These are phyloP conservation scores for Aspidapion aeneum DNA, from an alignment of 2,888 invertebrate species.

Conservation along the genomic window DNA sequence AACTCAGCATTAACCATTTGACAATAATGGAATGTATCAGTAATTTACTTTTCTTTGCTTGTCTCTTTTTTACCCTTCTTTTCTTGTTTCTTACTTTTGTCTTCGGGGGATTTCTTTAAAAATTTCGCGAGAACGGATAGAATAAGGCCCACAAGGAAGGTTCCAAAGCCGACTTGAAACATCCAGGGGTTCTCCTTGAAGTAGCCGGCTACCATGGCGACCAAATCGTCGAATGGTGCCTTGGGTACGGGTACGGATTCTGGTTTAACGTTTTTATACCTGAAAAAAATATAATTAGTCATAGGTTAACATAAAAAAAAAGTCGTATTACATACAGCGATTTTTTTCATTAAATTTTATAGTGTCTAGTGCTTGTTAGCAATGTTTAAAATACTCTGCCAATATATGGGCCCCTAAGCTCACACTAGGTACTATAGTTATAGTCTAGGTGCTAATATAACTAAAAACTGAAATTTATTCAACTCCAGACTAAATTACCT, in stretches of 20 bases:
- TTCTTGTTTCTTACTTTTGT: conserved; percentile 25
- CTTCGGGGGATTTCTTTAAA: conserved; percentile 22
- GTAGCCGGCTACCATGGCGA: conserved; percentile 53
- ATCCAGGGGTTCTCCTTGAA: conserved; percentile 55
- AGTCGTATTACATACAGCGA: background rate
- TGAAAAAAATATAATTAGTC: too few relatives aligned
- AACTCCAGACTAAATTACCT: too few relatives aligned
- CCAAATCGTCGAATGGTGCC: conserved; percentile 68
- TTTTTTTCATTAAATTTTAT: background rate
- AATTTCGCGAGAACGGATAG: conserved; percentile 40
- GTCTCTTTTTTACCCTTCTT: conserved; percentile 26
- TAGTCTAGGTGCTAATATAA: too few relatives aligned
- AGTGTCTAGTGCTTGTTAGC: too few relatives aligned
- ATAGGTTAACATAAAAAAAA: background rate
- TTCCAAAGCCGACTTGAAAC: conserved; percentile 52
- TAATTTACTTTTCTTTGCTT: background rate
- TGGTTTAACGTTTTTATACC: conserved; percentile 69
- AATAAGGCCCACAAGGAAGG: conserved; percentile 48
- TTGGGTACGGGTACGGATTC: conserved; percentile 69
- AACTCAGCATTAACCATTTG: too few relatives aligned
- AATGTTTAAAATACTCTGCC: too few relatives aligned
- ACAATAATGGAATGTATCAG: too few relatives aligned
- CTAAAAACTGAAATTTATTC: too few relatives aligned
- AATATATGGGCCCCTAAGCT: too few relatives aligned
- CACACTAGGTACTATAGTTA: too few relatives aligned